Evolutionary conservation across 2,888 invertebrate genomes (phyloP), one percentile per base, ranked within the genome.

Genomic region (Parelbella ahira): DNA sequence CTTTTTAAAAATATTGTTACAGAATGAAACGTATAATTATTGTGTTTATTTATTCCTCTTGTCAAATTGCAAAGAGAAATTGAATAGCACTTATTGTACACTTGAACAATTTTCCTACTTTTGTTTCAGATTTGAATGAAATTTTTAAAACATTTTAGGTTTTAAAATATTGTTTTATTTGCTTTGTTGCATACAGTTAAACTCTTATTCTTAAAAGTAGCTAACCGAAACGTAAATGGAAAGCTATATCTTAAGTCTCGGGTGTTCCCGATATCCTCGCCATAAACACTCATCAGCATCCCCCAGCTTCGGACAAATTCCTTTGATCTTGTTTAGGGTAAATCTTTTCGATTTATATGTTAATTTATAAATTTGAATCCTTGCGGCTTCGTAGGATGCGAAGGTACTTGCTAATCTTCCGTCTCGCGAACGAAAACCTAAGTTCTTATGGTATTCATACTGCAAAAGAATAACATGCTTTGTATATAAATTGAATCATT

Each of bases 331-430:
- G 77, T 82, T 81, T 78, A 75, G 79, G 78, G 78, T 73, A 82
- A 83, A 81, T 81, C 80, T 82, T 78, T 84, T 84, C 84, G 80
- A 84, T 84, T 82, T 83, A 83, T 81, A 84, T 84, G 84, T 80
- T 80, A 84, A 84, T 84, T 81, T 79, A 64, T 63, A 71, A 79
- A 80, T 83, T 82, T 79, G 80, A 79, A 82, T 82, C 75, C 73
- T 73, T 66, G 68, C 68, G 68, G 68, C 66, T 67, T 61, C 62
- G 60, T 61, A 62, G 63, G 59, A 63, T 57, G 54, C 65, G 65
- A 62, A 68, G 70, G 72, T 66, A 68, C 68, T 68, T 66, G 74
- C 60, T 77, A 78, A 80, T 80, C 74, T 72, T 48, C 56, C 59
- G 62, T 68, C 66, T 63, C 70, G 59, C 61, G 63, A 64, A 58